These are phyloP conservation scores for Morpho deidamia DNA, from an alignment of 2,888 invertebrate species.

Conservation along the genomic window DNA sequence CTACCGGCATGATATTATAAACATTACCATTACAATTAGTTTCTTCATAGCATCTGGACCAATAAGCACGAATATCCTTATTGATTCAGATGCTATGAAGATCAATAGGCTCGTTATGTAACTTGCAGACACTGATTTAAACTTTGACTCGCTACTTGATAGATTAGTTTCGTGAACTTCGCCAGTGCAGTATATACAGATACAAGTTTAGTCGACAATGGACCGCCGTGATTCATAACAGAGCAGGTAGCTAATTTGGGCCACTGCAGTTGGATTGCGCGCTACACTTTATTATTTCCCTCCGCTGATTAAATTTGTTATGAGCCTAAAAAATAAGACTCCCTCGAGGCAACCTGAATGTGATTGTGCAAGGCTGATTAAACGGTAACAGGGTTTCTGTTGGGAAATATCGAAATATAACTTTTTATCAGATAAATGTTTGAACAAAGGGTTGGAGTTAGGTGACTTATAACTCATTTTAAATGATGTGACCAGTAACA, in stretches of 20 bases:
- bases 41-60: too few relatives aligned
- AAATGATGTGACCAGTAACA: too few relatives aligned
- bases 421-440: background rate
- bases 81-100: slow-evolving; percentile 3
- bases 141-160: slow-evolving; percentile 5
- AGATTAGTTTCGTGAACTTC: slow-evolving; percentile 11
- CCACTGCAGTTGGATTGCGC: slow-evolving; percentile 1
- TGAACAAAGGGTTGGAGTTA: too few relatives aligned
- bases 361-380: slow-evolving; percentile 8
- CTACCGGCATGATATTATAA: too few relatives aligned
- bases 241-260: slow-evolving; percentile 6
- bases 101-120: slow-evolving; percentile 3
- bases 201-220: slow-evolving; percentile 5
- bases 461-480: too few relatives aligned
- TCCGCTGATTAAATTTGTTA: slow-evolving; percentile 10
- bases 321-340: slow-evolving; percentile 7
- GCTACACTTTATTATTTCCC: slow-evolving; percentile 6
- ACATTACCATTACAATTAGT: too few relatives aligned
- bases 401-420: slow-evolving; percentile 4
- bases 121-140: slow-evolving; percentile 1
- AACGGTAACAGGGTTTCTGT: slow-evolving; percentile 1
- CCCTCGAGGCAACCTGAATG: background rate
- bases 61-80: too few relatives aligned
- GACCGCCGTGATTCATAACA: slow-evolving; percentile 5
- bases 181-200: background rate